Base-by-base conservation (phyloP, 2,797 vertebrate genomes). In the Alauda arvensis region DNA sequence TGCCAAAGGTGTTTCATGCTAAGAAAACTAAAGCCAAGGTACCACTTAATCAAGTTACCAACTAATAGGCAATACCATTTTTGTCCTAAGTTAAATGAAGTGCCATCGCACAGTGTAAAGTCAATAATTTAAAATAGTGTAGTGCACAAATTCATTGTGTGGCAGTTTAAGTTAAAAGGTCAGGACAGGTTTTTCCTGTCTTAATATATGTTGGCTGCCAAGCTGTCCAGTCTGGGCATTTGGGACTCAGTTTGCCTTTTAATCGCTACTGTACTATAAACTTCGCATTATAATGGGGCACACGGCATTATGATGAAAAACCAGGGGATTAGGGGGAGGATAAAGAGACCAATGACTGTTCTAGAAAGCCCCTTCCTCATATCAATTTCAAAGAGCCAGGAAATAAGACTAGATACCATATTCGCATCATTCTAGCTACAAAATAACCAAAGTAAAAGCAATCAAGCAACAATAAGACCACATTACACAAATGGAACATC, bases 11-110 rank as follows among this genome's bases (percentile, higher is more conserved):
- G 96, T 96, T 96, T 94, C 96, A 96, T 97, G 97, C 96, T 96
- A 97, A 97, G 96, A 97, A 97, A 97, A 97, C 90, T 97, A 96
- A 97, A 97, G 96, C 95, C 97, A 97, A 96, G 94, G 95, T 96
- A 97, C 95, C 96, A 97, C 96, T 95, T 96, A 96, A 97, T 96
- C 95, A 96, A 97, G 95, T 97, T 96, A 96, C 96, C 96, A 96
- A 96, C 96, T 97, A 96, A 93, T 85, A 95, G 96, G 93, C 92
- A 95, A 95, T 95, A 95, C 92, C 96, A 96, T 89, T 96, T 96
- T 94, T 96, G 94, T 90, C 90, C 90, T 95, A 96, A 94, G 89
- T 95, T 96, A 96, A 97, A 96, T 95, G 96, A 97, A 96, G 96
- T 96, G 96, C 95, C 95, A 96, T 80, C 69, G 94, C 96, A 96